A percentile compares a stretch with the other conserved stretches of the same genome.
phyloP scores from a whole-genome alignment of 2,888 invertebrate species.

The Hemicrepidius hirtus region DNA sequence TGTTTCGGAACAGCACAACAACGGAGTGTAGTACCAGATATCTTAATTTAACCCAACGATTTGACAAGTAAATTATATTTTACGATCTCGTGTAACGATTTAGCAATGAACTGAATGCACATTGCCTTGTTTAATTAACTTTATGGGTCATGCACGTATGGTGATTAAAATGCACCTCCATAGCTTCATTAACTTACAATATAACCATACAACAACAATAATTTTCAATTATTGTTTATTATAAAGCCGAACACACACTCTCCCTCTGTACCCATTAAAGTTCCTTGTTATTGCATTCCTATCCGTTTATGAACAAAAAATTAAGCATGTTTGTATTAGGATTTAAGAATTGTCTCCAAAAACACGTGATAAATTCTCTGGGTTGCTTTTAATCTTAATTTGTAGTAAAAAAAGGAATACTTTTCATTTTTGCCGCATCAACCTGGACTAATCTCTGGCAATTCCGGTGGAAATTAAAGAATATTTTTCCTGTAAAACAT shows the following conservation, averaged over 20 bases:
- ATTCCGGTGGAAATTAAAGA: constrained; percentile 43
- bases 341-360: not conserved
- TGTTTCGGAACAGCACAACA: constrained; percentile 5
- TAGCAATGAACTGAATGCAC: constrained; percentile 24
- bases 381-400: constrained; percentile 25
- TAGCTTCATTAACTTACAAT: constrained; percentile 24
- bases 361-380: not conserved
- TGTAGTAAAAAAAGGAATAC: constrained; percentile 24
- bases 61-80: constrained; percentile 35
- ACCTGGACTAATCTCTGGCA: constrained; percentile 39
- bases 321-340: too few relatives aligned
- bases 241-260: not conserved
- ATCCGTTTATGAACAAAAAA: too few relatives aligned
- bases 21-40: constrained; percentile 8
- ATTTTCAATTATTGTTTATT: constrained; percentile 15
- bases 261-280: too few relatives aligned
- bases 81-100: constrained; percentile 24
- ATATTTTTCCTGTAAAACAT: constrained; percentile 42
- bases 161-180: constrained; percentile 33
- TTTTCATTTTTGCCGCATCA: constrained; percentile 30
- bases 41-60: constrained; percentile 26
- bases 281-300: too few relatives aligned
- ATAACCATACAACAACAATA: not conserved
- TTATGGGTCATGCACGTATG: constrained; percentile 30
- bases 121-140: constrained; percentile 31